phyloP scores from a whole-genome alignment of 2,797 vertebrate species.

The Toxotes lorentzi region DNA sequence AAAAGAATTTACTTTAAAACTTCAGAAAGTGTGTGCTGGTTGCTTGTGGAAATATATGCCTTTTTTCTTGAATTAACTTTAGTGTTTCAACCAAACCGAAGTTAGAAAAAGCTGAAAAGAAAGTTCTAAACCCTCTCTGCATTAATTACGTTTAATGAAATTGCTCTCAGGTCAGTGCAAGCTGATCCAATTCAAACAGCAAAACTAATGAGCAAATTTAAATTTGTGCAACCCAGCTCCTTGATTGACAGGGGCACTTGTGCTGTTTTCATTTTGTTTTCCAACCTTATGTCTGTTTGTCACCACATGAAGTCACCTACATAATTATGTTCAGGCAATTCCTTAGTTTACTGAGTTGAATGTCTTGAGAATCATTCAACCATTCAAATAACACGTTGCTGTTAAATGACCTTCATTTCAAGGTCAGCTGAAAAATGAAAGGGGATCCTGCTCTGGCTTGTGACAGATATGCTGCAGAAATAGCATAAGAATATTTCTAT shows the following conservation, averaged over 20 bases:
- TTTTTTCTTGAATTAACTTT: neutral
- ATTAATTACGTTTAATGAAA: constrained; percentile 14
- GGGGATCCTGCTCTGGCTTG: constrained; percentile 47
- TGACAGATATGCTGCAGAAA: constrained; percentile 51
- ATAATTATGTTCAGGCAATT: constrained; percentile 38
- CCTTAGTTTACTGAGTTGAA: constrained; percentile 35
- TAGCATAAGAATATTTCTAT: constrained; percentile 50
- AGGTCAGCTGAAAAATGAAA: constrained; percentile 72
- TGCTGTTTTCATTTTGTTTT: constrained; percentile 29
- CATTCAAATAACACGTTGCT: constrained; percentile 41
- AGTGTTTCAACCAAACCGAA: neutral
- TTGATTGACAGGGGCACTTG: constrained; percentile 77
- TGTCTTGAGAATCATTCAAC: constrained; percentile 43
- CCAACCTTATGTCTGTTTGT: constrained; percentile 37
- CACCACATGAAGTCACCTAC: constrained; percentile 37
- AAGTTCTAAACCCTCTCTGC: neutral
- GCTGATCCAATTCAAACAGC: constrained; percentile 20
- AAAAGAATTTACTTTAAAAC: neutral
- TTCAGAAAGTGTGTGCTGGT: neutral
- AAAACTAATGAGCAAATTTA: constrained; percentile 47
- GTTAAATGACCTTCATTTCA: constrained; percentile 61
- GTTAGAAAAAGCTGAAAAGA: neutral
- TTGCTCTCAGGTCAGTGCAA: constrained; percentile 5
- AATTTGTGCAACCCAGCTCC: constrained; percentile 10
- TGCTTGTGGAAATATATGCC: neutral